Evolutionary conservation across 1,140 invertebrate species (phyloP).

Genomic region (Battus philenor): DNA sequence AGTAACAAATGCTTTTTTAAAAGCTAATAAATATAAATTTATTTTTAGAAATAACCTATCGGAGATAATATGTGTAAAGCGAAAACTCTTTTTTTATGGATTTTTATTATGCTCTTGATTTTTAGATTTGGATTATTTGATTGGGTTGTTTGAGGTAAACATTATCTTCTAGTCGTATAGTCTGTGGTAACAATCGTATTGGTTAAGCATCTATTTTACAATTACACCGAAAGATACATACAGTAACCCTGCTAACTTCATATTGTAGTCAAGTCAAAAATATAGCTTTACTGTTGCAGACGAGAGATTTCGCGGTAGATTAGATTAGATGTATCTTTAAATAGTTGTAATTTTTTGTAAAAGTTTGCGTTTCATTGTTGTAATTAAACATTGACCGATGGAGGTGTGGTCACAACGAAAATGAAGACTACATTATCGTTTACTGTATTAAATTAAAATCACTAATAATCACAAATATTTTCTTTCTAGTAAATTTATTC

Average conservation of each 20-base stretch:
- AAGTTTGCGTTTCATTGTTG: conserved; percentile 1
- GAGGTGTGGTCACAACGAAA: conserved; percentile 13
- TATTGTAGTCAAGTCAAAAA: conserved; percentile 5
- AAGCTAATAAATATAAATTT: too few species aligned
- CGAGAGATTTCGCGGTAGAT: conserved; percentile 3
- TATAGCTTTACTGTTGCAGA: neutral
- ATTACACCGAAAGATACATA: conserved; percentile 6
- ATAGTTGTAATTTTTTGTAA: neutral
- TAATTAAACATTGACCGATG: conserved; percentile 2
- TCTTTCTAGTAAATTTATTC: neutral
- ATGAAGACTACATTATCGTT: conserved; percentile 7
- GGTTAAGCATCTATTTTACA: neutral
- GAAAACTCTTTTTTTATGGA: too few species aligned
- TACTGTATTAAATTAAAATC: conserved; percentile 6
- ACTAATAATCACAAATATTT: conserved; percentile 10
- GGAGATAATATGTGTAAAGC: too few species aligned
- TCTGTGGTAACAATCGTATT: neutral
- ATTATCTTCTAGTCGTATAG: too few species aligned
- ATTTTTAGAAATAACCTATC: too few species aligned
- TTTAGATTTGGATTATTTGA: too few species aligned
- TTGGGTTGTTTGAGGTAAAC: too few species aligned
- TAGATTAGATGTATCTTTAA: conserved; percentile 2
- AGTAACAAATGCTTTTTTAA: too few species aligned
- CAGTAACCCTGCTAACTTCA: conserved; percentile 5
- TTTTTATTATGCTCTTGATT: too few species aligned